A percentile compares a stretch with the other conserved stretches of the same genome.
Conservation (phyloP, 2,113 vertebrate genomes). For the Myocastor coypus region DNA sequence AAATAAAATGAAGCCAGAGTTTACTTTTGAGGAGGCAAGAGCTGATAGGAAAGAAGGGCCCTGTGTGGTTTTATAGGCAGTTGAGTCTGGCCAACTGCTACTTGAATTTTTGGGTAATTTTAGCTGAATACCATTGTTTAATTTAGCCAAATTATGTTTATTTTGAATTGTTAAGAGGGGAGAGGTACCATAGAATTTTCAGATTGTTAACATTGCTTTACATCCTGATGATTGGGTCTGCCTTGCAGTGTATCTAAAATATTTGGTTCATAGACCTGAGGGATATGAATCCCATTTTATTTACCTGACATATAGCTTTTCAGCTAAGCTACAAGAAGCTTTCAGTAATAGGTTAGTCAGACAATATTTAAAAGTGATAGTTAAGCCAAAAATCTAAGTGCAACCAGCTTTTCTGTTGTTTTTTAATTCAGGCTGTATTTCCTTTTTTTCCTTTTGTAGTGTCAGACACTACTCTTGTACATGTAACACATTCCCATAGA, state of each 20-base stretch:
- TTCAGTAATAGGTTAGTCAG: slow-evolving; percentile 67
- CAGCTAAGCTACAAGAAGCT: slow-evolving; percentile 60
- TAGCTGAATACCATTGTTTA: not conserved
- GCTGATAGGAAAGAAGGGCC: not conserved
- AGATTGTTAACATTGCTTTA: slow-evolving; percentile 31
- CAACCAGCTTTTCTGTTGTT: slow-evolving; percentile 60
- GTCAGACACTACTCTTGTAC: slow-evolving; percentile 85
- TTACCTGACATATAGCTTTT: slow-evolving; percentile 79
- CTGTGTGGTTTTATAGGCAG: not conserved
- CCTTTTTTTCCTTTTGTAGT: slow-evolving; percentile 80
- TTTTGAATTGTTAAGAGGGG: slow-evolving; percentile 36
- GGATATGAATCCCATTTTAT: slow-evolving; percentile 55
- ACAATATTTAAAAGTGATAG: slow-evolving; percentile 75
- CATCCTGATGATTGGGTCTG: not conserved
- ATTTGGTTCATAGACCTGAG: slow-evolving; percentile 37
- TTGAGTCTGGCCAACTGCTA: not conserved
- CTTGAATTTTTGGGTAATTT: not conserved
- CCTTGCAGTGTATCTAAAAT: not conserved
- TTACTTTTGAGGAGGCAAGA: not conserved
- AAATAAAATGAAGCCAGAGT: not conserved
- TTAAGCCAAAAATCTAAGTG: slow-evolving; percentile 81
- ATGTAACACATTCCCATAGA: slow-evolving; percentile 88
- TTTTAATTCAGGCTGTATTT: not conserved
- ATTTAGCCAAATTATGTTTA: slow-evolving; percentile 42
- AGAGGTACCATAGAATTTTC: slow-evolving; percentile 6